phyloP scores from a whole-genome alignment of 2,113 vertebrate genomes.

The Tangachromis dhanisi region DNA sequence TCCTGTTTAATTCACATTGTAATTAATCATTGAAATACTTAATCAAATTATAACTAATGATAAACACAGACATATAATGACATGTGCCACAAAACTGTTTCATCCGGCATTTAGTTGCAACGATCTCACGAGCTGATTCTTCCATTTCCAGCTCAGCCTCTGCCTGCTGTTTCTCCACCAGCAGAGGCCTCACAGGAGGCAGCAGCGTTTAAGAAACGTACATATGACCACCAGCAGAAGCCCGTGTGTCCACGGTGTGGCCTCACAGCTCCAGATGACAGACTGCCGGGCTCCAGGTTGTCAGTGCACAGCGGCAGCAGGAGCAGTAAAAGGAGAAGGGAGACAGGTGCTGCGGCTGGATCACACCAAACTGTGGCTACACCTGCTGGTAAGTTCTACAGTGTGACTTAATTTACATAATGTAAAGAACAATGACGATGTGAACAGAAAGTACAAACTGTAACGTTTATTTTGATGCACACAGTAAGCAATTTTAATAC shows the following conservation, averaged over 20 bases:
- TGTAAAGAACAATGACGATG: not conserved
- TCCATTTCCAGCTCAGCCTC: constrained; percentile 41
- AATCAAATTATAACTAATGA: not conserved
- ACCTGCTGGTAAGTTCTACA: constrained; percentile 10
- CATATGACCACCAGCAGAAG: not conserved
- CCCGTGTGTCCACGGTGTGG: constrained; percentile 23
- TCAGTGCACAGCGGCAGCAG: not conserved
- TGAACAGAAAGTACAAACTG: not conserved
- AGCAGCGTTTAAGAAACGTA: not conserved
- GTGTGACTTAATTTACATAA: not conserved
- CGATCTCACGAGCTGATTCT: not conserved
- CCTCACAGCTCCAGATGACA: not conserved
- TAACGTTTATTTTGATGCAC: not conserved
- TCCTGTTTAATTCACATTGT: not conserved
- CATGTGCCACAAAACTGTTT: not conserved
- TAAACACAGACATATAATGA: not conserved
- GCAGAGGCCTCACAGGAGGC: not conserved
- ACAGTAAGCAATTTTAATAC: not conserved
- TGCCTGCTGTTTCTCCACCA: not conserved
- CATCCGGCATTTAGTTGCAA: not conserved
- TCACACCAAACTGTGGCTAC: not conserved
- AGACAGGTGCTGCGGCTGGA: not conserved
- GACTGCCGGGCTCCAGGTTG: not conserved
- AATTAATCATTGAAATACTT: not conserved
- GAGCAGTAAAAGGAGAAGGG: not conserved